Base-by-base conservation (phyloP, 2,113 vertebrate species). In the Taurulus bubalis region DNA sequence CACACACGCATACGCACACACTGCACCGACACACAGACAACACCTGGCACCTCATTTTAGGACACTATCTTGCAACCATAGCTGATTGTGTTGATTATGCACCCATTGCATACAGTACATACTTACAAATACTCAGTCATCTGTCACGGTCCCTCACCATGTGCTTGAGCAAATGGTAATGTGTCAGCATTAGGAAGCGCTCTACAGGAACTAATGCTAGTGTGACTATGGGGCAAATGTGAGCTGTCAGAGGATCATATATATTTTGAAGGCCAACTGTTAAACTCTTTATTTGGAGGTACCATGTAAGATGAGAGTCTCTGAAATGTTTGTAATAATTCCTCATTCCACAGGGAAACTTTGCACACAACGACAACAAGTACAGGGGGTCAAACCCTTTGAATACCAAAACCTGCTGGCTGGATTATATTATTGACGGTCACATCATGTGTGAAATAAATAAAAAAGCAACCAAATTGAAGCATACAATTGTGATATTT, bases 31-130 rank as follows among this genome's bases (percentile, higher is more conserved):
- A 74, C 78, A 82, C 71, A 78, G 49, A 51, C 49, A 82, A 85
- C 86, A 90, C 87, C 77, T 92, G 89, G 80, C 87, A 91, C 81
- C 47, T 84, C 77, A 85, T 81, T 91, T 89, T 36, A 85, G 66
- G 74, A 79, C 58, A 76, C 53, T 75, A 73, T 85, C 71, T 60
- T 87, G 60, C 77, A 80, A 36, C 67, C 77, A 47, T 49, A 58
- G 56, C 60, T 80, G 76, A 59, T 53, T 69, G 59, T 82, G 78
- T 82, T 80, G 84, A 88, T 82, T 84, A 74, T 58, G 80, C 56
- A 73, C 45, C 85, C 74, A 79, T 67, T 74, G 77, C 56, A 83
- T 77, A 87, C 77, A 77, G 79, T 58, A 80, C 67, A 88, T 72
- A 80, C 56, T 84, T 58, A 64, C 77, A 88, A 80, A 84, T 68